Evolutionary conservation across 2,113 vertebrate species (phyloP).

Genomic region (Hemichromis elongatus): DNA sequence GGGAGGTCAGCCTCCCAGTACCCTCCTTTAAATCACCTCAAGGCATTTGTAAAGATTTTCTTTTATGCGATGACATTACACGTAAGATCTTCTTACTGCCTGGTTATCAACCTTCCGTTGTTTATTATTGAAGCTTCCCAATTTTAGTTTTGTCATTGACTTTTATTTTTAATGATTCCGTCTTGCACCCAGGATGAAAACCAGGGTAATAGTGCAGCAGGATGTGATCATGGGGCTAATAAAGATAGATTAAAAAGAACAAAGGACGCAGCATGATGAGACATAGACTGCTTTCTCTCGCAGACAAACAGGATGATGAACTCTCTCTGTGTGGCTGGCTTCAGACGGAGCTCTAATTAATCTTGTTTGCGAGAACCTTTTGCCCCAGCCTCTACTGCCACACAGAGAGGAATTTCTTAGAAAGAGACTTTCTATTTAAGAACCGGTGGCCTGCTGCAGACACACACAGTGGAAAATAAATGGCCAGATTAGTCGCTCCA

Average conservation of each 20-base stretch:
- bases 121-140: not conserved
- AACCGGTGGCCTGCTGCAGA: not conserved
- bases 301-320: slow-evolving; percentile 25
- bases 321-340: not conserved
- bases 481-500: slow-evolving; percentile 37
- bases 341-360: slow-evolving; percentile 60
- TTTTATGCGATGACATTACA: not conserved
- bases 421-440: slow-evolving; percentile 51
- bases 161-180: not conserved
- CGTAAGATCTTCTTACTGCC: not conserved
- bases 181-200: not conserved
- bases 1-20: not conserved
- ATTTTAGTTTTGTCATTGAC: not conserved
- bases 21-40: not conserved
- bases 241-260: slow-evolving; percentile 35
- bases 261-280: not conserved
- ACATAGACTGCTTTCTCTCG: slow-evolving; percentile 2
- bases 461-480: slow-evolving; percentile 20
- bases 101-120: not conserved
- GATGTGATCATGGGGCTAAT: not conserved
- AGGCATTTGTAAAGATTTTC: not conserved
- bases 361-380: slow-evolving; percentile 59
- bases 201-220: not conserved
- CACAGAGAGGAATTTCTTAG: slow-evolving; percentile 57
- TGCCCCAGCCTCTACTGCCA: slow-evolving; percentile 23